Conservation (phyloP, 2,797 vertebrate species). For the Thalassophryne amazonica region DNA sequence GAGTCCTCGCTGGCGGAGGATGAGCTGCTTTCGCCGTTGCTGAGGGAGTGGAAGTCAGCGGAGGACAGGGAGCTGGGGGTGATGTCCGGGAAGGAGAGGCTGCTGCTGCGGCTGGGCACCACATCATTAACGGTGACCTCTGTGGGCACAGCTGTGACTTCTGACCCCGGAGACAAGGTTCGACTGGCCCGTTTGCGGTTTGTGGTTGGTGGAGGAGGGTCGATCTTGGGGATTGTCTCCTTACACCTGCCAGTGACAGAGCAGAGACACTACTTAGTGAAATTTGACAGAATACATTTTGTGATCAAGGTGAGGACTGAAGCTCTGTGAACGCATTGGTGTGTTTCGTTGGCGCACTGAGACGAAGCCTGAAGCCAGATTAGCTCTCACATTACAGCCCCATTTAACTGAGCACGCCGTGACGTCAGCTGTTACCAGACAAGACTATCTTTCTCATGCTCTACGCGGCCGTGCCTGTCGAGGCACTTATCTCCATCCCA, state of each 20-base stretch:
- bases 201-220: conserved; percentile 78
- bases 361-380: conserved; percentile 29
- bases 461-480: conserved; percentile 35
- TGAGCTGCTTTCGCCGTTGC: conserved; percentile 71
- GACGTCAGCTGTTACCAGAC: conserved; percentile 36
- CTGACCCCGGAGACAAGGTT: conserved; percentile 76
- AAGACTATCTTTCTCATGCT: conserved; percentile 15
- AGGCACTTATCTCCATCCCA: conserved; percentile 62
- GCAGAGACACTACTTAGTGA: not conserved
- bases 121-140: conserved; percentile 9
- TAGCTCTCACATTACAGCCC: conserved; percentile 34
- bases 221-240: conserved; percentile 82
- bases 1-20: conserved; percentile 78
- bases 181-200: conserved; percentile 82
- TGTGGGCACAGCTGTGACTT: conserved; percentile 24
- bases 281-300: not conserved
- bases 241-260: conserved; percentile 60
- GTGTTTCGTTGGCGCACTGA: no score
- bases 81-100: conserved; percentile 75
- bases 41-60: conserved; percentile 70
- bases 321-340: not conserved
- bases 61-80: conserved; percentile 76
- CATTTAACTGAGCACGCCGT: conserved; percentile 45
- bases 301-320: not conserved
- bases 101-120: conserved; percentile 44